Conservation (phyloP, 2,888 invertebrate species). For the Urechis unicinctus region DNA sequence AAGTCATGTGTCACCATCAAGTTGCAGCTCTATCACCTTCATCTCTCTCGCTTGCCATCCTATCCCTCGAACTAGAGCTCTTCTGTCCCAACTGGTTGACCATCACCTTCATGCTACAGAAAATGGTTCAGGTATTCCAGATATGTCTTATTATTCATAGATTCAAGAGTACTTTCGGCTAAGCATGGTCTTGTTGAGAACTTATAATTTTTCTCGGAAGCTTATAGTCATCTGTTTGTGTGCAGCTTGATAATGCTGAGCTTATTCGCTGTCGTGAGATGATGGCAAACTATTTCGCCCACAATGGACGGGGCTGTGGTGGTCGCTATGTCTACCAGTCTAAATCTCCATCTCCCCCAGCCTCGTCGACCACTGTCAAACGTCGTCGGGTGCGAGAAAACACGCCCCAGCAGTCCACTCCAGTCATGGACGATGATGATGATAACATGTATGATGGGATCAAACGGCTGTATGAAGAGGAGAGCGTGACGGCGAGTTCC, state of each 20-base stretch:
- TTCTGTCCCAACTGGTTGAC: constrained; percentile 37
- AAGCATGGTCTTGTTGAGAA: no score
- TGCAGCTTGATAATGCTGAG: constrained; percentile 34
- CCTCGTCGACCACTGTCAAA: constrained; percentile 3
- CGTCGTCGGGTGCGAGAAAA: constrained; percentile 2
- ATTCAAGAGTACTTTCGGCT: no score
- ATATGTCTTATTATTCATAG: background rate
- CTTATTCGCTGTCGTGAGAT: constrained; percentile 38
- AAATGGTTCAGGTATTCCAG: constrained; percentile 31
- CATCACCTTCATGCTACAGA: constrained; percentile 35
- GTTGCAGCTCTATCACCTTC: constrained; percentile 68
- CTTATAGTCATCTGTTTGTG: background rate
- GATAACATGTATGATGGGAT: constrained; percentile 44
- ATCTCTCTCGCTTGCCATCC: constrained; percentile 70
- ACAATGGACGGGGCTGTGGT: background rate
- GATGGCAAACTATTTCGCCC: constrained; percentile 26
- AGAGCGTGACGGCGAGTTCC: no score
- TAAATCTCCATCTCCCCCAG: background rate
- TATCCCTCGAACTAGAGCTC: constrained; percentile 60
- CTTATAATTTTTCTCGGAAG: background rate
- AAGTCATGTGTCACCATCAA: constrained; percentile 54
- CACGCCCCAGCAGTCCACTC: no score
- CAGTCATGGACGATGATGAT: constrained; percentile 28
- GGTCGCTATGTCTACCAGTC: background rate
- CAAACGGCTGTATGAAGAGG: constrained; percentile 44